Base-by-base conservation (phyloP, 2,113 vertebrate genomes). In the Deroptyus accipitrinus region DNA sequence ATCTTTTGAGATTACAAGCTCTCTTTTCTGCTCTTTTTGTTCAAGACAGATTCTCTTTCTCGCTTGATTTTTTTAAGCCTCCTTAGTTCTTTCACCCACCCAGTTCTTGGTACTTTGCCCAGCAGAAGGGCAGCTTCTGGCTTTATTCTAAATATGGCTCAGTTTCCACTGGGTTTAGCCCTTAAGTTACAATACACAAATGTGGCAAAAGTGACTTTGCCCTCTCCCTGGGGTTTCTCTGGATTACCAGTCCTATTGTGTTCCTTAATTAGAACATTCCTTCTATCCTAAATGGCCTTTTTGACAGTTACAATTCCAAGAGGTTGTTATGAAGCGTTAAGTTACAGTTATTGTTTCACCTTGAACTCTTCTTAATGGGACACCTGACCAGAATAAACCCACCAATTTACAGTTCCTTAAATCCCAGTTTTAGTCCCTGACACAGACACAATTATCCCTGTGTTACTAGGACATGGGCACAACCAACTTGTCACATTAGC, bases 21-120 rank as follows among this genome's bases (percentile, higher is more conserved):
- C 30, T 86, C 67, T 74, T 86, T 63, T 66, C 55, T 92, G 89
- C 66, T 92, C 77, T 82, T 93, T 94, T 92, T 84, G 52, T 81
- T 90, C 41, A 62, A 85, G 73, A 46, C 48, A 92, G 69, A 81
- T 92, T 91, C 46, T 92, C 62, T 68, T 74, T 77, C 37, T 88
- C 48, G 19, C 54, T 84, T 35, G 22, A 16, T 52, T 69, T 95
- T 86, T 86, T 92, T 68, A 79, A 73, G 8, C 33, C 39, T 59
- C 24, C 30, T 44, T 41, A 72, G 42, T 57, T 70, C 75, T 88
- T 94, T 94, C 74, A 66, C 76, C 31, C 74, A 66, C 72, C 31
- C 24, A 41, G 39, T 57, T 82, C 62, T 76, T 85, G 61, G 42
- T 78, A 39, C 51, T 72, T 46, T 52, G 69, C 66, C 91, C 57